Evolutionary conservation across 2,888 invertebrate genomes (phyloP).

Genomic region (Malacosoma neustria): DNA sequence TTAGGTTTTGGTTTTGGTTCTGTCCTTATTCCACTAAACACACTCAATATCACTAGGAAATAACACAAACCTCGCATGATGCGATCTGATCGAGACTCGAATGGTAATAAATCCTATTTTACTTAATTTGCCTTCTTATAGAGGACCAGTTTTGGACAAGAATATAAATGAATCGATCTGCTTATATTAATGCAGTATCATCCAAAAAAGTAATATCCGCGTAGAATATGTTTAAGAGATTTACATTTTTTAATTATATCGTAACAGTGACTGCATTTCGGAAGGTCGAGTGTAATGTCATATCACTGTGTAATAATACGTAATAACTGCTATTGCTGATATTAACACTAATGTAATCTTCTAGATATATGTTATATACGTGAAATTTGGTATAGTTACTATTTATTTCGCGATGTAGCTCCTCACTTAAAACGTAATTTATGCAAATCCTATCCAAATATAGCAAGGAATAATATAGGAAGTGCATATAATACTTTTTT

Average conservation of each 20-base stretch:
- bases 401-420: too few species aligned
- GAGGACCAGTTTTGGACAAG: slow-evolving; percentile 1
- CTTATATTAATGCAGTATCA: neutral
- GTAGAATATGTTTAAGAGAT: neutral
- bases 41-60: neutral
- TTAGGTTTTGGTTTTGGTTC: neutral
- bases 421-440: too few species aligned
- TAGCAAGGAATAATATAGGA: too few species aligned
- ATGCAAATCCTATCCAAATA: too few species aligned
- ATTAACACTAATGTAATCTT: too few species aligned
- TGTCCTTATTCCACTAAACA: neutral
- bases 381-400: too few species aligned
- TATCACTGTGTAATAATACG: too few species aligned
- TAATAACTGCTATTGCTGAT: too few species aligned
- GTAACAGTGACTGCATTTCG: neutral
- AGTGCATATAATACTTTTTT: too few species aligned
- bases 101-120: neutral
- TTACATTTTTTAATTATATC: neutral
- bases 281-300: too few species aligned
- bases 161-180: slow-evolving; percentile 1
- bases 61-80: neutral
- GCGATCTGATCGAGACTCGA: neutral
- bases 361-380: too few species aligned
- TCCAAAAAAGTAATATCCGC: neutral
- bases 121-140: slow-evolving; percentile 2